Percentiles rank a stretch among this genome's conserved stretches.
Conservation (phyloP, 1,140 invertebrate species). For the Drosophila funebris region DNA sequence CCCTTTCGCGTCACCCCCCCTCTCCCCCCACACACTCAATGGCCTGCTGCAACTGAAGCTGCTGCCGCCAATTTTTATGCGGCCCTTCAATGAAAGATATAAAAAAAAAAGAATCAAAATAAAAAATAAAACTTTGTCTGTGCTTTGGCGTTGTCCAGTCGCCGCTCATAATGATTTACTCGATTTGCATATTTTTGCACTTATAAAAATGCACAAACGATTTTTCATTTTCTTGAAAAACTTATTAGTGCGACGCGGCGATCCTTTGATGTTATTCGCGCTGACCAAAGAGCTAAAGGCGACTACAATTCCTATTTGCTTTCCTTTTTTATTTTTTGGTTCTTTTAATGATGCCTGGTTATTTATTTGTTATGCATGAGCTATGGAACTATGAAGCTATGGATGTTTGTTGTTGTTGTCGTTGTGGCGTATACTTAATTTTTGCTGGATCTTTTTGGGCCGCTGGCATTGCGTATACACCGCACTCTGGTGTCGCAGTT, state of each 20-base stretch:
- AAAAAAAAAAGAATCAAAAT: neutral
- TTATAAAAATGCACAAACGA: slow-evolving; percentile 83
- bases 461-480: slow-evolving; percentile 59
- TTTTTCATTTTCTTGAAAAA: slow-evolving; percentile 81
- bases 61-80: slow-evolving; percentile 42
- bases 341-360: slow-evolving; percentile 60
- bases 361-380: slow-evolving; percentile 79
- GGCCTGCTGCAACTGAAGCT: slow-evolving; percentile 26
- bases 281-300: slow-evolving; percentile 10
- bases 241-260: slow-evolving; percentile 72
- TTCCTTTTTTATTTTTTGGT: slow-evolving; percentile 15
- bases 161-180: slow-evolving; percentile 71
- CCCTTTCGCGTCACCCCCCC: neutral
- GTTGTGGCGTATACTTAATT: slow-evolving; percentile 60
- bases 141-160: slow-evolving; percentile 59
- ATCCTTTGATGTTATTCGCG: slow-evolving; percentile 46
- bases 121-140: slow-evolving; percentile 73
- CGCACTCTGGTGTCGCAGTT: slow-evolving; percentile 66
- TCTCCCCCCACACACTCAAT: neutral
- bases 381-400: slow-evolving; percentile 29
- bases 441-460: slow-evolving; percentile 2
- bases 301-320: neutral
- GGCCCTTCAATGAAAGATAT: slow-evolving; percentile 7
- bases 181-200: slow-evolving; percentile 81
- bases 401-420: slow-evolving; percentile 22